phyloP scores from a whole-genome alignment of 2,888 invertebrate genomes.

The Dysmachus trigonus region DNA sequence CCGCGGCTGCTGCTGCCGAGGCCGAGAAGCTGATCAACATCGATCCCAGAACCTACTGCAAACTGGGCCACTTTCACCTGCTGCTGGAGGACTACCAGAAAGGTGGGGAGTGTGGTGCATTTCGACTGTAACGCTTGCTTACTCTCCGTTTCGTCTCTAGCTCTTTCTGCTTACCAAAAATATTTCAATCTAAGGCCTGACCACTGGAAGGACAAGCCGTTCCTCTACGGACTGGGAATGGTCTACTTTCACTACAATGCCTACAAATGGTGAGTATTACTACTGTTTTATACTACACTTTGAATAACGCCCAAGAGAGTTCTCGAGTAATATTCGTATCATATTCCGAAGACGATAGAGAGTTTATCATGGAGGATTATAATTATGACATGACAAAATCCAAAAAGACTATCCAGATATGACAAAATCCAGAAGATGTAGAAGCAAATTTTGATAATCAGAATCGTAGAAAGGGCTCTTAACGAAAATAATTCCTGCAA shows the following conservation, averaged over 20 bases:
- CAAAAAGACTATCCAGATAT: too few species aligned
- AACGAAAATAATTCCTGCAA: too few species aligned
- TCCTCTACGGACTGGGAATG: constrained; percentile 93
- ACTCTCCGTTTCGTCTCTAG: constrained; percentile 66
- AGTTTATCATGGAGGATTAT: too few species aligned
- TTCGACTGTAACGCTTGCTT: neutral
- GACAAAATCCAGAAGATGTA: too few species aligned
- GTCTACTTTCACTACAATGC: constrained; percentile 97
- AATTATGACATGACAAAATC: too few species aligned
- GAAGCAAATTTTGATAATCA: too few species aligned
- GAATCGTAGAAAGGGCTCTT: too few species aligned
- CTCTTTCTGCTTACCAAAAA: constrained; percentile 97
- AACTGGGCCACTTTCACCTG: constrained; percentile 94
- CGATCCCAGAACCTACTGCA: constrained; percentile 91
- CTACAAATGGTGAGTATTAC: constrained; percentile 87
- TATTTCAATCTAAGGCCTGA: constrained; percentile 81
- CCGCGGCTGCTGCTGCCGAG: constrained; percentile 50
- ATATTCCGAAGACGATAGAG: too few species aligned
- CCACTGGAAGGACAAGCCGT: constrained; percentile 89
- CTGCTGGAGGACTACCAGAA: constrained; percentile 92
- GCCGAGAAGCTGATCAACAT: constrained; percentile 75
- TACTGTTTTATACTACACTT: neutral
- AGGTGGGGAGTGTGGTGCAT: constrained; percentile 72
- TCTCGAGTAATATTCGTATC: too few species aligned
- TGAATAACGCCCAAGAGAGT: too few species aligned